A percentile compares a stretch with the other conserved stretches of the same genome.
Evolutionary conservation across 1,140 invertebrate species (phyloP).

Genomic region (Drosophila jambulina): DNA sequence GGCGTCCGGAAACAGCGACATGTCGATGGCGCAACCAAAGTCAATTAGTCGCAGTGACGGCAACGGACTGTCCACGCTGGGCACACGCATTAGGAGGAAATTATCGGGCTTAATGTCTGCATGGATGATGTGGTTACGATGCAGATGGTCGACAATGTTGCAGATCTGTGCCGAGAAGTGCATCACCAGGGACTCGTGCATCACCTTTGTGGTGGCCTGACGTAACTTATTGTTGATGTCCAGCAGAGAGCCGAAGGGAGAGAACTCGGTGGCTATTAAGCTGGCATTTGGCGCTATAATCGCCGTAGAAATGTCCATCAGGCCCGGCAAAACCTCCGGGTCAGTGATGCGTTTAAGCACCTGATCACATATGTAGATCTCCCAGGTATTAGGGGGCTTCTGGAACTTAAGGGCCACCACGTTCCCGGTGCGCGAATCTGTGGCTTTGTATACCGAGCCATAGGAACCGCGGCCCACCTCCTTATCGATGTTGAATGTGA

Average conservation of each 20-base stretch:
- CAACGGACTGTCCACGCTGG: conserved; percentile 64
- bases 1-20: conserved; percentile 93
- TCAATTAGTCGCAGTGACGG: conserved; percentile 93
- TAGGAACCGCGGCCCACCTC: conserved; percentile 91
- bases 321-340: conserved; percentile 86
- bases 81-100: conserved; percentile 91
- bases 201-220: conserved; percentile 88
- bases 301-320: conserved; percentile 89
- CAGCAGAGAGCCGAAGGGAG: conserved; percentile 92
- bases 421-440: conserved; percentile 86
- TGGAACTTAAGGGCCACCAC: conserved; percentile 91
- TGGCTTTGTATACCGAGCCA: conserved; percentile 89
- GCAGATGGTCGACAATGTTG: conserved; percentile 94
- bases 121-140: conserved; percentile 96
- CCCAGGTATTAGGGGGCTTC: conserved; percentile 92
- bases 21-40: conserved; percentile 95
- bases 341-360: conserved; percentile 71
- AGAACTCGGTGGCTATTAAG: conserved; percentile 92
- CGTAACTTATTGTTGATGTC: conserved; percentile 91
- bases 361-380: conserved; percentile 93
- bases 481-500: conserved; percentile 89
- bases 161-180: conserved; percentile 96
- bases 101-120: conserved; percentile 99
- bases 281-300: conserved; percentile 92
- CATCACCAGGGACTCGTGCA: conserved; percentile 91